Evolutionary conservation across 2,888 invertebrate genomes (phyloP).

Genomic region (Reticulitermes lucifugus): DNA sequence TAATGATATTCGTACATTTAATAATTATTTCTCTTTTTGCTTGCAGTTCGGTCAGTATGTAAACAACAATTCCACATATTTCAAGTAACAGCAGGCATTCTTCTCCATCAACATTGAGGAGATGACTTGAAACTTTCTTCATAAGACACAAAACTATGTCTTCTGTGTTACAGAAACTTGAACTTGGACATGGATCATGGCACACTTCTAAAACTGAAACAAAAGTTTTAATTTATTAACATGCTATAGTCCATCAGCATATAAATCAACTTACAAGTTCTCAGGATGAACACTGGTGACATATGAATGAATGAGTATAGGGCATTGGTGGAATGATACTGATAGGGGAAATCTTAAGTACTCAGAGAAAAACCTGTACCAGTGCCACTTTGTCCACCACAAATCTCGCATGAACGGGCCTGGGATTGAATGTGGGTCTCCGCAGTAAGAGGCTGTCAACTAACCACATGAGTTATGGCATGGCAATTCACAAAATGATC

Average conservation of each 20-base stretch:
- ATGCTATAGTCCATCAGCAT: neutral
- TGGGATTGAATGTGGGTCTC: no score
- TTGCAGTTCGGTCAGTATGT: neutral
- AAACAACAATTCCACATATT: neutral
- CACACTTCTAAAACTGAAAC: slow-evolving; percentile 13
- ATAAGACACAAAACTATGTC: neutral
- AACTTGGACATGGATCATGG: neutral
- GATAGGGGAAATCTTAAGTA: no score
- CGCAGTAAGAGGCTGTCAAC: no score
- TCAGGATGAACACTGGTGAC: no score
- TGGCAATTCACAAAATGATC: neutral
- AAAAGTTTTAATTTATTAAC: neutral
- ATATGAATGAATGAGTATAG: no score
- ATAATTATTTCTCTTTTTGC: neutral
- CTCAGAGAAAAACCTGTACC: no score
- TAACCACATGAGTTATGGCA: no score
- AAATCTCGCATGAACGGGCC: no score
- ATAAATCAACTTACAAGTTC: no score
- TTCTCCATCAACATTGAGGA: neutral
- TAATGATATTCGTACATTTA: neutral
- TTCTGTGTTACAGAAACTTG: neutral
- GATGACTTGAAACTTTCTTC: neutral
- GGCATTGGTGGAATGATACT: no score
- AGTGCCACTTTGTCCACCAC: no score
- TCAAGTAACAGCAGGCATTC: neutral